Evolutionary conservation across 1,140 invertebrate species (phyloP).

Genomic region (Cotesia vestalis): DNA sequence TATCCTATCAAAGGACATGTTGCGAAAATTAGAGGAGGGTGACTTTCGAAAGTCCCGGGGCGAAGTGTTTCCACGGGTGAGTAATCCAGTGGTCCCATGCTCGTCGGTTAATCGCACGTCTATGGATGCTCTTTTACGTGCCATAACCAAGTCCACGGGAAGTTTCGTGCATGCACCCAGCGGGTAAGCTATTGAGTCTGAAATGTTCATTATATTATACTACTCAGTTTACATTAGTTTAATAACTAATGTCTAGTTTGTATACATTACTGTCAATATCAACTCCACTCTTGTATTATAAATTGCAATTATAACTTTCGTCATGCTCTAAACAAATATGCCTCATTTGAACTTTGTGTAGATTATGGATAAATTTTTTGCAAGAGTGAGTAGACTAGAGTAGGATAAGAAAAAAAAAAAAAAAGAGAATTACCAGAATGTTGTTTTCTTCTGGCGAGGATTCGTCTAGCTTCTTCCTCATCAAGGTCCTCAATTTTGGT

Average conservation of each 20-base stretch:
- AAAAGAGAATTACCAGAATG: conserved; percentile 28
- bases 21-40: conserved; percentile 59
- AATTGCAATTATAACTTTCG: no score
- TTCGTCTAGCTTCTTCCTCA: conserved; percentile 45
- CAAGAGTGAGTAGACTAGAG: no score
- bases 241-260: neutral
- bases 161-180: conserved; percentile 55
- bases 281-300: no score
- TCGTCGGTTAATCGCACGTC: conserved; percentile 59
- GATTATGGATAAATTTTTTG: no score
- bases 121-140: conserved; percentile 61
- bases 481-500: conserved; percentile 69
- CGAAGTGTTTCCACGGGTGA: conserved; percentile 50
- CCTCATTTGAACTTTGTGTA: no score
- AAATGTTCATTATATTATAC: neutral
- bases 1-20: conserved; percentile 63
- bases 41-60: conserved; percentile 57
- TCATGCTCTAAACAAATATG: no score
- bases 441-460: conserved; percentile 21
- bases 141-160: conserved; percentile 57
- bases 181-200: conserved; percentile 33
- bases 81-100: conserved; percentile 42
- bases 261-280: neutral
- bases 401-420: neutral
- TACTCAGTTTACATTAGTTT: no score